Conservation (phyloP, 2,888 invertebrate genomes). For the Amphipoea oculea region DNA sequence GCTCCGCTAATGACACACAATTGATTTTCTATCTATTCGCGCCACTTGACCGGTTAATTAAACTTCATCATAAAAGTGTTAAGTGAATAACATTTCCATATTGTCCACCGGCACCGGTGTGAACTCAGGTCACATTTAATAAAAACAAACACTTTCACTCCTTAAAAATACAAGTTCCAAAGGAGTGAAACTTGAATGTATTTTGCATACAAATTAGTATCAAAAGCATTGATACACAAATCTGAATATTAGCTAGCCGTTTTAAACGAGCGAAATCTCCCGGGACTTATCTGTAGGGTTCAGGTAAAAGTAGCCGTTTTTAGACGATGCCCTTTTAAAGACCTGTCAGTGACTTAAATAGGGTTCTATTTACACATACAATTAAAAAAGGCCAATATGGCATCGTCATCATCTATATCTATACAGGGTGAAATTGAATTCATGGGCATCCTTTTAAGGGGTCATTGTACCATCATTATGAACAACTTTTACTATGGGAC, state of each 20-base stretch:
- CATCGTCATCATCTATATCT: too few relatives aligned
- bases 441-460: too few relatives aligned
- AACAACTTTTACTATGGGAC: too few relatives aligned
- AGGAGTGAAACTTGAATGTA: constrained; percentile 49
- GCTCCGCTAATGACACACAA: too few relatives aligned
- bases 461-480: too few relatives aligned
- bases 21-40: too few relatives aligned
- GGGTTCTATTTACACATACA: not conserved
- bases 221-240: constrained; percentile 5
- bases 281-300: not conserved
- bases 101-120: constrained; percentile 12
- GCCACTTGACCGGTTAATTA: not conserved
- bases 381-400: not conserved
- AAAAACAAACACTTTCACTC: constrained; percentile 53
- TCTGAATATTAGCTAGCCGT: not conserved
- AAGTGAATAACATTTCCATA: not conserved
- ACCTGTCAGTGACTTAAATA: not conserved
- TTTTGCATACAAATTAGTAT: constrained; percentile 50
- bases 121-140: not conserved
- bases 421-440: too few relatives aligned
- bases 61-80: not conserved
- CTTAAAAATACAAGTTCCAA: constrained; percentile 32
- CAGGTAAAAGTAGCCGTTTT: not conserved
- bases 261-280: too few relatives aligned
- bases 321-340: not conserved